Conservation (phyloP, 37 sponge, comb jelly and placozoan species). For the Axinella damicornis region DNA sequence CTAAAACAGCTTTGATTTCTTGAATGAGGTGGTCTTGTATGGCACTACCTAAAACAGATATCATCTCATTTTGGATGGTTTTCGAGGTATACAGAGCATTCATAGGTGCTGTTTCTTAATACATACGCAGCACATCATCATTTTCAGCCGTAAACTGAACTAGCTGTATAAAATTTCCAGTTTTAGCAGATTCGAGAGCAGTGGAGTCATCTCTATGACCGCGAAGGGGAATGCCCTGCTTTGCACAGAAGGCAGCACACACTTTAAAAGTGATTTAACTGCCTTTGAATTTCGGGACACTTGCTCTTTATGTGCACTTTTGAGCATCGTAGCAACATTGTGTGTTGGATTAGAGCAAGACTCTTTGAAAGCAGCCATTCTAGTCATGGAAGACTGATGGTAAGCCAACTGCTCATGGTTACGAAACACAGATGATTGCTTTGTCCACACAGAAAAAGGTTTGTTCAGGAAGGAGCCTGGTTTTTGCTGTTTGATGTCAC, state of each 20-base stretch:
- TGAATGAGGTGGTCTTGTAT: background rate
- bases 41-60: constrained; percentile 16
- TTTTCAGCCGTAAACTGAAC: constrained; percentile 30
- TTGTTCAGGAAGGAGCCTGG: constrained; percentile 26
- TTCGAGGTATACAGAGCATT: constrained; percentile 35
- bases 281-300: constrained; percentile 22
- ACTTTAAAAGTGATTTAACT: constrained; percentile 36
- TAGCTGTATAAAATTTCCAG: constrained; percentile 36
- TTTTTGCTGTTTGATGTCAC: constrained; percentile 29
- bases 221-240: constrained; percentile 33
- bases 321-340: constrained; percentile 39
- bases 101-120: constrained; percentile 20
- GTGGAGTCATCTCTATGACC: constrained; percentile 53
- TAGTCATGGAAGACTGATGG: constrained; percentile 30
- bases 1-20: constrained; percentile 5
- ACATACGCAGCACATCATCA: constrained; percentile 33
- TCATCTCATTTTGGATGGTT: constrained; percentile 24
- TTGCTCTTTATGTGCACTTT: constrained; percentile 7
- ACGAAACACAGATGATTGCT: constrained; percentile 20
- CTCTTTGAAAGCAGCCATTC: constrained; percentile 27
- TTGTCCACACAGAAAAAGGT: constrained; percentile 22
- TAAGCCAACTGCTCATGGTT: background rate
- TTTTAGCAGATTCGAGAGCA: constrained; percentile 7
- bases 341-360: constrained; percentile 18
- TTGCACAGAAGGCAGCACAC: constrained; percentile 36